Conservation (phyloP, 2,113 vertebrate species). For the Cnemophilus loriae region DNA sequence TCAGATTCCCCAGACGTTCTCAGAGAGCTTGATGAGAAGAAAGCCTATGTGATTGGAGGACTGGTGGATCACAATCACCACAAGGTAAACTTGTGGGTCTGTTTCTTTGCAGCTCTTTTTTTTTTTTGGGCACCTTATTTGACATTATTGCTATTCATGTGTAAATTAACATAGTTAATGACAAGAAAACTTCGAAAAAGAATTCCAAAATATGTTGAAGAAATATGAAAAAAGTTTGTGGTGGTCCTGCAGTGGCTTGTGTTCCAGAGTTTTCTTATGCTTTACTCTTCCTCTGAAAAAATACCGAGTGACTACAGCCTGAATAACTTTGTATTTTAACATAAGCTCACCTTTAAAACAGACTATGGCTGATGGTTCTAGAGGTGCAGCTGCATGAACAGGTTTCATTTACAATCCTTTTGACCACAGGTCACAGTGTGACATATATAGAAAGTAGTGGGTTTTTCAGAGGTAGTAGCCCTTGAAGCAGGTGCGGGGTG, state of each 20-base stretch:
- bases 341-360: background rate
- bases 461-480: background rate
- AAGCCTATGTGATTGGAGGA: constrained; percentile 94
- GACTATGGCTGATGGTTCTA: background rate
- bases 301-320: background rate
- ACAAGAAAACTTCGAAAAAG: background rate
- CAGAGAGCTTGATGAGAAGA: constrained; percentile 85
- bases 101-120: background rate
- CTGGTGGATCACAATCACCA: constrained; percentile 98
- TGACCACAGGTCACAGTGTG: background rate
- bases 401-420: background rate
- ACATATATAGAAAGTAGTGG: background rate
- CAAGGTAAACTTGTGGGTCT: constrained; percentile 77
- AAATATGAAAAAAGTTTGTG: background rate
- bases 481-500: background rate
- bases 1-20: constrained; percentile 93
- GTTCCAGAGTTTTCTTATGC: background rate
- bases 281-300: background rate
- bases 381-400: background rate
- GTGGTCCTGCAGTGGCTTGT: background rate
- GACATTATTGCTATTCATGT: background rate
- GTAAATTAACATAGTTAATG: background rate
- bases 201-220: background rate
- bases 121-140: background rate
- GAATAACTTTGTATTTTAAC: background rate